Evolutionary conservation across 2,797 vertebrate genomes (phyloP).

Genomic region (Phrynocephalus guinanensis): DNA sequence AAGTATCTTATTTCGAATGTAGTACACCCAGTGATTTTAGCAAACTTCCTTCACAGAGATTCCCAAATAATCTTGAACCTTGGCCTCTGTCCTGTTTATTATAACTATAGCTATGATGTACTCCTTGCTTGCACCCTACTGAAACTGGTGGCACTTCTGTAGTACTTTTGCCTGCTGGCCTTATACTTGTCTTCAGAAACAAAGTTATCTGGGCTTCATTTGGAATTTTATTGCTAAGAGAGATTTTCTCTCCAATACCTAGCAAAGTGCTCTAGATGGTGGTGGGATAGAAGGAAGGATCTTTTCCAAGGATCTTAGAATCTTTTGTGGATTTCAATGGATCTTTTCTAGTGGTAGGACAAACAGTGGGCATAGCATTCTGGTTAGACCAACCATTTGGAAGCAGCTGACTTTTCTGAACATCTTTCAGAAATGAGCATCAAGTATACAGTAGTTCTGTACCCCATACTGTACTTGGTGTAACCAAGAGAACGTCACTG

Average conservation of each 20-base stretch:
- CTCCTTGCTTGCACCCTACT: neutral
- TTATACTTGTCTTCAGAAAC: neutral
- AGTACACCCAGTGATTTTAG: neutral
- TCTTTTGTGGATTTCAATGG: neutral
- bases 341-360: neutral
- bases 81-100: neutral
- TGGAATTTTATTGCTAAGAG: neutral
- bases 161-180: neutral
- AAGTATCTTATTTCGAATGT: conserved; percentile 2
- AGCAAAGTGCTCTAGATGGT: neutral
- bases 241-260: neutral
- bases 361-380: neutral
- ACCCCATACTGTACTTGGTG: neutral
- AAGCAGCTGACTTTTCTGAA: neutral
- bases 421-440: neutral
- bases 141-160: neutral
- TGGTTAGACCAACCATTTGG: neutral
- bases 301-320: neutral
- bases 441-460: neutral
- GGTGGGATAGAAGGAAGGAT: neutral
- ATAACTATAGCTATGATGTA: neutral
- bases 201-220: neutral
- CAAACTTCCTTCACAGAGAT: neutral
- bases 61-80: neutral
- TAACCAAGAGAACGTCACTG: neutral